Evolutionary conservation across 2,888 invertebrate species (phyloP), one percentile per base, ranked within the genome.

Genomic region (Spodoptera picta): DNA sequence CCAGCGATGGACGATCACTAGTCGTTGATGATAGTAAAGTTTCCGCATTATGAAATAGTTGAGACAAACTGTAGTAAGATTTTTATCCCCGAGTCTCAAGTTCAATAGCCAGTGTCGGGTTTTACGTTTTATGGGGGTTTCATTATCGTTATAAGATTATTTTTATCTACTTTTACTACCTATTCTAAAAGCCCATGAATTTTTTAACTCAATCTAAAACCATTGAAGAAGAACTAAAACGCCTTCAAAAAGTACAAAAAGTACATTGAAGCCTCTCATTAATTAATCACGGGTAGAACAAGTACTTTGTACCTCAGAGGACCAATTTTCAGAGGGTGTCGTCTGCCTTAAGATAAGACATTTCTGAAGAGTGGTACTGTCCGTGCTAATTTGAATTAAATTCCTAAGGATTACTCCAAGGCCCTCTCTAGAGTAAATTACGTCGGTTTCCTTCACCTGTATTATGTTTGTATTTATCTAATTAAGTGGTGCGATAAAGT

Each of bases 301-400:
- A 73, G 61, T 72, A 59, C 61, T 63, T 62, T 68, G 67, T 69
- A 50, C 45, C 56, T 62, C 56, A 42, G 63, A 63, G 65, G 59
- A 60, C 61, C 65, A 71, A 77, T 75, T 72, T 69, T 48, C 54
- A 56, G 74, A 76, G 77, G 80, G 73, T 72, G 76, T 69, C 74
- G 75, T 69, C 73, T 70, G 73, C 56, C 51, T 69, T 73, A 61
- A 83, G 84, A 84, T 84, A 84, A 83, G 80, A 72, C 73, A 50
- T 56, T 59, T 73, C 78, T 75, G 74, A 80, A 70, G 75, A 85
- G 79, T 83, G 78, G 80, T 75, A 75, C 81, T 65, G 79, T 74
- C 61, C 46, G 79, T 70, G 83, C 86, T 88, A 88, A 89, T 89
- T 89, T 86, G 87, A 84, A 84, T 89, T 88, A 88, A 88, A 89